Conservation (phyloP, 2,888 invertebrate species). For the Eristalinus sepulchralis region DNA sequence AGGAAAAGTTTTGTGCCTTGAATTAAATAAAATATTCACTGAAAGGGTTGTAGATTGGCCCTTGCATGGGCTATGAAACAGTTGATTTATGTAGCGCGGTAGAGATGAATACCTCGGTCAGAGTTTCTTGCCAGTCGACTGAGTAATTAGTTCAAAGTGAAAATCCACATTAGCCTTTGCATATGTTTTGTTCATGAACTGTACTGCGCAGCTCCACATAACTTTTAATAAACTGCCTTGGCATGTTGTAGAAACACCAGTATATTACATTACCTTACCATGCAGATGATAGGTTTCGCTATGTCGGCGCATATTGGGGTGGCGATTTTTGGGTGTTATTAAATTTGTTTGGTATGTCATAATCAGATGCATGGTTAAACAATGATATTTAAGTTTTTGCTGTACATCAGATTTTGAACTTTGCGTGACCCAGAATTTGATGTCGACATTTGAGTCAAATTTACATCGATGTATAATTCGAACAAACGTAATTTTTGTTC, state of each 20-base stretch:
- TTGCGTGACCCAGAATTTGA: no score
- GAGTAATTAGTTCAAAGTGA: background rate
- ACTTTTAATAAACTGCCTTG: conserved; percentile 2
- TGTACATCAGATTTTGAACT: no score
- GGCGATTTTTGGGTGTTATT: no score
- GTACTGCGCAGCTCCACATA: background rate
- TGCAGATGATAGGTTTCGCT: background rate
- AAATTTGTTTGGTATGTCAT: no score
- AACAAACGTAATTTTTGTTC: no score
- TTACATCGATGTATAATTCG: no score
- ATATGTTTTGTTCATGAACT: conserved; percentile 5
- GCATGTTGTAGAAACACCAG: no score
- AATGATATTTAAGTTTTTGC: no score
- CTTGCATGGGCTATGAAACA: background rate
- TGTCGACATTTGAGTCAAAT: no score
- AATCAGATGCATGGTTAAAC: no score
- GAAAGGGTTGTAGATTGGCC: background rate
- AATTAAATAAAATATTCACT: background rate
- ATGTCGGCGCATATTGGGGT: background rate
- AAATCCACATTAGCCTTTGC: background rate
- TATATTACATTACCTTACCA: background rate
- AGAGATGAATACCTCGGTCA: background rate
- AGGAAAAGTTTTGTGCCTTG: conserved; percentile 3
- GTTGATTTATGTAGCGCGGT: conserved; percentile 10
- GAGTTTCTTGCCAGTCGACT: background rate